Base-by-base conservation (phyloP, 2,797 vertebrate species). In the Tapirus indicus region DNA sequence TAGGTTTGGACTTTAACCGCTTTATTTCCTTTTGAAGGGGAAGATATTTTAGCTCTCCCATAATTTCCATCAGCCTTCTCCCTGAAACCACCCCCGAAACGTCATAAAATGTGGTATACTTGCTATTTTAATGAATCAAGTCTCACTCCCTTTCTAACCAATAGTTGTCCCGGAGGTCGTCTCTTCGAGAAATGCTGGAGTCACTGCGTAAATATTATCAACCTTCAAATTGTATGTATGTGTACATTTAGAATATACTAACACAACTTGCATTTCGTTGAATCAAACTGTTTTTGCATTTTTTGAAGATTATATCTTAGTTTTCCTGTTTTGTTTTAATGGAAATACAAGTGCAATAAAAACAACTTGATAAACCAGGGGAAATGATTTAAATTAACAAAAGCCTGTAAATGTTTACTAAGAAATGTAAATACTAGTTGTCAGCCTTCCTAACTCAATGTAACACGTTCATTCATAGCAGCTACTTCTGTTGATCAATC, bases 271-370 rank as follows among this genome's bases (percentile, higher is more conserved):
- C 18, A 78, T 78, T 85, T 85, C 32, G 92, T 44, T 88, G 60
- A 78, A 71, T 84, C 21, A 47, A 44, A 62, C 9, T 74, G 54
- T 78, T 97, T 96, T 80, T 74, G 38, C n/a, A 54, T 74, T 88
- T 84, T 71, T 72, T 52, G 18, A 90, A 88, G 66, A 58, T 72
- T 82, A 60, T 78, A 79, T 80, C 29, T 75, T 94, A n/a, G 9
- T 32, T 91, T 96, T 96, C 78, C 85, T 97, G 78, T 94, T 89
- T 95, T 85, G 92, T 97, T 97, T 98, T 97, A 97, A 95, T 2
- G 80, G 78, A 97, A 96, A 74, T 96, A 88, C 97, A 98, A 98
- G 97, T 98, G 87, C 84, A 98, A 75, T 95, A 95, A 97, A 97
- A 97, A 93, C 93, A 98, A 97, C 88, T 60, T 52, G 62, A 80